Evolutionary conservation across 1,140 invertebrate genomes (phyloP), one percentile per base, ranked within the genome.

Genomic region (Lethocerus indicus): DNA sequence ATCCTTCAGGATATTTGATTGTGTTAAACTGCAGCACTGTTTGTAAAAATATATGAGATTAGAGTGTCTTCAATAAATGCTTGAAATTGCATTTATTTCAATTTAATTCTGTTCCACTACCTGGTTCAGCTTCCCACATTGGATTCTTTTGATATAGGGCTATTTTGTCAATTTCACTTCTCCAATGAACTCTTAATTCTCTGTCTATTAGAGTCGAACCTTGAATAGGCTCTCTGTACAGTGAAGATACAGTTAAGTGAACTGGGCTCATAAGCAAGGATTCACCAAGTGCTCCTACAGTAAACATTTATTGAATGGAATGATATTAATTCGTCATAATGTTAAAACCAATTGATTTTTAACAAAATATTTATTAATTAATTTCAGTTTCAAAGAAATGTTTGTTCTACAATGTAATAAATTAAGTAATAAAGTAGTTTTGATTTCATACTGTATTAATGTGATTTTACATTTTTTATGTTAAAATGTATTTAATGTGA

Each of bases 131-230:
- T 4, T 47, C 37, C 24, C 25, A 2, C 24, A 28, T 24, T 2
- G 58, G 57, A 21, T 58, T 50, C 9, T 32, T 29, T 1, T 47
- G 40, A 41, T 50, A 59, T 20, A 60, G 47, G n/a, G 46, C 49
- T 1, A 60, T 54, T 23, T 43, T 49, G 23, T 58, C 55, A n/a
- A 54, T 43, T 12, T 53, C 54, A 40, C 54, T 55, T 25, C 63
- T 65, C 71, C 70, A 74, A 57, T 74, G 72, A 9, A 74, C 53
- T 61, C 71, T 69, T 5, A 75, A 53, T 40, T 66, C 62, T 1
- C 70, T 62, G 28, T 73, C 71, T 13, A 55, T 47, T 5, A 52
- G 43, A 16, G 43, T 26, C 13, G 59, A 53, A 47, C 58, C 60
- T 14, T 62, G 59, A 26, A 57, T 58, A 24, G 64, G 57, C 13